Percentiles rank a stretch among this genome's conserved stretches.
These are phyloP conservation scores for Motacilla alba DNA, from an alignment of 2,113 vertebrate genomes.

Conservation along the genomic window DNA sequence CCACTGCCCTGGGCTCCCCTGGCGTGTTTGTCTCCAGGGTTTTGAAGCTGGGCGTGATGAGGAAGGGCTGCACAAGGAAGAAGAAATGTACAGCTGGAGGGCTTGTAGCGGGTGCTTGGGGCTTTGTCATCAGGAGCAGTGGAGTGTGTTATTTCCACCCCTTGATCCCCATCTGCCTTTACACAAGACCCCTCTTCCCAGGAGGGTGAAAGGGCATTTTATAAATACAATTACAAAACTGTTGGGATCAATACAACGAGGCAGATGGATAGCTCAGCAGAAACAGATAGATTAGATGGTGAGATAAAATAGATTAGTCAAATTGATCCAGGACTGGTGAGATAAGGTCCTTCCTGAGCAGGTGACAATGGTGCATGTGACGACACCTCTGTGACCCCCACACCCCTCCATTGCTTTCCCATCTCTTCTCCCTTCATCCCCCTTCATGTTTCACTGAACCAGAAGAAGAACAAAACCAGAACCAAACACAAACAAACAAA, in stretches of 20 bases:
- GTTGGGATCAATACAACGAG: neutral
- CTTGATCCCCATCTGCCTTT: neutral
- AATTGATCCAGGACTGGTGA: neutral
- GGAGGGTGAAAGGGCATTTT: constrained; percentile 42
- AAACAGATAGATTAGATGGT: constrained; percentile 34
- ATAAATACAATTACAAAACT: constrained; percentile 47
- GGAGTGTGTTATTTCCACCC: neutral
- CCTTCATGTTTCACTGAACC: constrained; percentile 14
- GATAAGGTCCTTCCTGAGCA: neutral
- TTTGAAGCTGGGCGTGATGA: accelerated
- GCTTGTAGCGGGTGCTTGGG: accelerated
- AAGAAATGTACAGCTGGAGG: neutral
- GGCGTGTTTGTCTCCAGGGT: neutral
- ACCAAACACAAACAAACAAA: neutral
- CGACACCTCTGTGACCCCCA: neutral
- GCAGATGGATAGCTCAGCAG: constrained; percentile 26
- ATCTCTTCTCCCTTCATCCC: neutral
- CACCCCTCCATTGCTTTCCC: neutral
- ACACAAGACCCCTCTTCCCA: neutral
- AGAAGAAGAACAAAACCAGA: constrained; percentile 7
- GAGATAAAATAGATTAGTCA: constrained; percentile 47
- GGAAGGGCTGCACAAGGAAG: neutral
- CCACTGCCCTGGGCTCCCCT: accelerated
- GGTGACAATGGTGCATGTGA: neutral
- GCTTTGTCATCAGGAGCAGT: neutral